Evolutionary conservation across 1,140 invertebrate species (phyloP).

Genomic region (Drosophila parabipectinata): DNA sequence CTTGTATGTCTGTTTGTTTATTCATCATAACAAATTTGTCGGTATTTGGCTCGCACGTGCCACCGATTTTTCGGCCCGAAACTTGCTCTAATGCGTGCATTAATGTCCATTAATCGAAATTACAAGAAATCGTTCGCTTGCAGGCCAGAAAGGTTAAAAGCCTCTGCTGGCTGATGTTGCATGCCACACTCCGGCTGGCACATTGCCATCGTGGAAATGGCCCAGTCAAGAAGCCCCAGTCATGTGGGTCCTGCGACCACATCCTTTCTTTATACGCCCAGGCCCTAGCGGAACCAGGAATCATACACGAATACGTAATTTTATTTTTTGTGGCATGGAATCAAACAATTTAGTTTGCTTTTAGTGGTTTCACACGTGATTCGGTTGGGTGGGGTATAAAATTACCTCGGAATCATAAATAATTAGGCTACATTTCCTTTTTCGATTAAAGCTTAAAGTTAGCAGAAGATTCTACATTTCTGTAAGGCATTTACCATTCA

Average conservation of each 20-base stretch:
- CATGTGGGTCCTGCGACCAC: conserved; percentile 12
- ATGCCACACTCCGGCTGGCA: conserved; percentile 40
- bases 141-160: conserved; percentile 73
- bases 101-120: conserved; percentile 72
- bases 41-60: conserved; percentile 64
- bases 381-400: conserved; percentile 19
- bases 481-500: no score
- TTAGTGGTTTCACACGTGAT: conserved; percentile 71
- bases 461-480: neutral
- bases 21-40: conserved; percentile 64
- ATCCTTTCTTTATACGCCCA: conserved; percentile 39
- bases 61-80: conserved; percentile 49
- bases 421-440: conserved; percentile 21
- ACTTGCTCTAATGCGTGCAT: conserved; percentile 64
- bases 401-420: conserved; percentile 55
- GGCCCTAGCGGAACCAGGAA: neutral
- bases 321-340: neutral
- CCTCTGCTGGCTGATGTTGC: conserved; percentile 24
- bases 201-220: conserved; percentile 53
- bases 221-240: conserved; percentile 33
- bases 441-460: neutral
- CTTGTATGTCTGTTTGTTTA: conserved; percentile 57
- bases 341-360: conserved; percentile 65
- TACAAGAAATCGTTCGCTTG: conserved; percentile 51
- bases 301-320: neutral